Evolutionary conservation across 2,888 invertebrate genomes (phyloP).

Genomic region (Pedicia rivosa): DNA sequence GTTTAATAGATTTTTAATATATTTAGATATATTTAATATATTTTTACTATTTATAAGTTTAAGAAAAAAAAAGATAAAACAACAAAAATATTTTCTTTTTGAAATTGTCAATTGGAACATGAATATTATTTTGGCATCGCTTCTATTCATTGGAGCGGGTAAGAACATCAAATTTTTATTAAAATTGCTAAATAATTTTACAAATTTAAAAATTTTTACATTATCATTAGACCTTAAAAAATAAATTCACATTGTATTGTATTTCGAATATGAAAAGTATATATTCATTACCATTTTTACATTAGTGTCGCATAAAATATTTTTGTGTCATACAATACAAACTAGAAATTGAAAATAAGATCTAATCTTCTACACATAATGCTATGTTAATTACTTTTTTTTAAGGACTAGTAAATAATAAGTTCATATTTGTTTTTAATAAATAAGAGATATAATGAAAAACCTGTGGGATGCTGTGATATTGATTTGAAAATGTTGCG

Average conservation of each 20-base stretch:
- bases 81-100: not conserved
- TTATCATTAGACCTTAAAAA: too few species aligned
- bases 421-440: not conserved
- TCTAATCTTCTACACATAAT: not conserved
- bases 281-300: too few species aligned
- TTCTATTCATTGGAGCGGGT: too few species aligned
- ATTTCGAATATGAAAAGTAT: too few species aligned
- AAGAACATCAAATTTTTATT: too few species aligned
- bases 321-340: too few species aligned
- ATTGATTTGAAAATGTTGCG: constrained; percentile 8
- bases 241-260: too few species aligned
- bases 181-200: too few species aligned
- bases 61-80: not conserved
- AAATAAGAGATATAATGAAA: not conserved
- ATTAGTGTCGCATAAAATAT: too few species aligned
- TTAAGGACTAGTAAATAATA: not conserved
- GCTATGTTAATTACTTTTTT: not conserved
- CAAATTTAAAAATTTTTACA: too few species aligned
- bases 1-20: not conserved
- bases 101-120: not conserved
- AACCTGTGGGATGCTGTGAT: constrained; percentile 9
- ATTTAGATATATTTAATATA: not conserved
- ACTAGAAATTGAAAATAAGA: too few species aligned
- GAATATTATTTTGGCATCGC: too few species aligned
- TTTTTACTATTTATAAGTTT: not conserved